Percentiles rank a stretch among this genome's conserved stretches.
These are phyloP conservation scores for Drosophila equinoxialis DNA, from an alignment of 1,140 invertebrate species.

Conservation along the genomic window DNA sequence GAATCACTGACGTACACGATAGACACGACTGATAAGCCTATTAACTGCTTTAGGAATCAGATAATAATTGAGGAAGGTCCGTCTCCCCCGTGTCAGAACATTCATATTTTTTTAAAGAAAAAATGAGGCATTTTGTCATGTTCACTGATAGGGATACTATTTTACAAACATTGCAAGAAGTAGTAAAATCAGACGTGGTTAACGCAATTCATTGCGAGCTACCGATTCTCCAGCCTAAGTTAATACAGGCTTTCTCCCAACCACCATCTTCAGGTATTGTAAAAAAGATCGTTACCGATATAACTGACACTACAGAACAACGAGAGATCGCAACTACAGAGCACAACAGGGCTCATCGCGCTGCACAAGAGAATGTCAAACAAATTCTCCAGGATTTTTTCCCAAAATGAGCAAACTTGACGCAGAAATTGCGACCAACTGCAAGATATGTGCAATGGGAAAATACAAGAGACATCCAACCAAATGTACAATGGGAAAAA, in stretches of 20 bases:
- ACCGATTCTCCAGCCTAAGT: conserved; percentile 12
- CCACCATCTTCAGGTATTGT: conserved; percentile 10
- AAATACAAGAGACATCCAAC: too few species aligned
- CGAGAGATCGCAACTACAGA: not conserved
- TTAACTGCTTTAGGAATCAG: conserved; percentile 28
- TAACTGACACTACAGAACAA: not conserved
- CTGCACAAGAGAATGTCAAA: conserved; percentile 34
- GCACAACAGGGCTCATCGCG: conserved; percentile 26
- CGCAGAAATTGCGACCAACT: not conserved
- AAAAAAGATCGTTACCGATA: not conserved
- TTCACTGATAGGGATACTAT: conserved; percentile 1
- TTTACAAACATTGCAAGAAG: conserved; percentile 14
- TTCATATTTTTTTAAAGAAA: conserved; percentile 32
- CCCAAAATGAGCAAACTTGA: too few species aligned
- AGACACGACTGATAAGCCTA: conserved; percentile 22
- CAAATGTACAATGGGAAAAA: too few species aligned
- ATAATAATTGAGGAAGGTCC: conserved; percentile 13
- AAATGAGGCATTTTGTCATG: conserved; percentile 9
- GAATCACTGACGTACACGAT: conserved; percentile 16
- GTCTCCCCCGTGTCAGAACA: conserved; percentile 6
- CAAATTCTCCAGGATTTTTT: not conserved
- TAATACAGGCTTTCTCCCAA: conserved; percentile 1
- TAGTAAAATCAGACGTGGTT: not conserved
- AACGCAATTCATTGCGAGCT: conserved; percentile 32
- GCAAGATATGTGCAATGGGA: too few species aligned